Evolutionary conservation across 2,797 vertebrate genomes (phyloP).

Genomic region (Chloroceryle inda): DNA sequence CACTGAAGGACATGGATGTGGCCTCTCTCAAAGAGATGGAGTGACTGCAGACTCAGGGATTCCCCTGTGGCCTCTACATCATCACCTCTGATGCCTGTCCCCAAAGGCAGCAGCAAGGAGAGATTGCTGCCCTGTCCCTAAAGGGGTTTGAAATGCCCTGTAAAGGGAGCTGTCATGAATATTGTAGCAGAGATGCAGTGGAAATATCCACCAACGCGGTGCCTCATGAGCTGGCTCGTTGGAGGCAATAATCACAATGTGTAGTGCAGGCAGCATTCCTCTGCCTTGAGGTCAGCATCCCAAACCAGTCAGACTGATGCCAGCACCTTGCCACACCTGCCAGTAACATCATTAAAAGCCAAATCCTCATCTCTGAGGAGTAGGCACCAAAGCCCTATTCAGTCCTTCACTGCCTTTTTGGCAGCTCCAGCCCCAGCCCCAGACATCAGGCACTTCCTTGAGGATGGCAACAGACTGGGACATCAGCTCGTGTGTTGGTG

Average conservation of each 20-base stretch:
- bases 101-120: neutral
- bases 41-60: neutral
- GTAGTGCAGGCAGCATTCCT: neutral
- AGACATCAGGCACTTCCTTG: neutral
- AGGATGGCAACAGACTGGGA: neutral
- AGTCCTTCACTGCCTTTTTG: neutral
- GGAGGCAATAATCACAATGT: neutral
- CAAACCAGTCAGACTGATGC: conserved; percentile 19
- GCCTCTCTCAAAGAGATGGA: rapidly evolving
- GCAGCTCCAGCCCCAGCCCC: neutral
- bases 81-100: neutral
- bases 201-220: neutral
- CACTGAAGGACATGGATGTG: neutral
- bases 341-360: neutral
- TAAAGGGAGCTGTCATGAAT: neutral
- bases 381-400: neutral
- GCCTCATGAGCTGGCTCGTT: neutral
- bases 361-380: neutral
- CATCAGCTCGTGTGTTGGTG: neutral
- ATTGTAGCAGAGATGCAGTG: neutral
- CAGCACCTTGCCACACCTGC: neutral
- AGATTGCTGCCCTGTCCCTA: neutral
- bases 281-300: conserved; percentile 52
- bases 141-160: rapidly evolving
- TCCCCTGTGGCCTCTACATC: rapidly evolving